Percentiles rank a stretch among this genome's conserved stretches.
Evolutionary conservation across 2,888 invertebrate genomes (phyloP).

Genomic region (Drosophila limbata): DNA sequence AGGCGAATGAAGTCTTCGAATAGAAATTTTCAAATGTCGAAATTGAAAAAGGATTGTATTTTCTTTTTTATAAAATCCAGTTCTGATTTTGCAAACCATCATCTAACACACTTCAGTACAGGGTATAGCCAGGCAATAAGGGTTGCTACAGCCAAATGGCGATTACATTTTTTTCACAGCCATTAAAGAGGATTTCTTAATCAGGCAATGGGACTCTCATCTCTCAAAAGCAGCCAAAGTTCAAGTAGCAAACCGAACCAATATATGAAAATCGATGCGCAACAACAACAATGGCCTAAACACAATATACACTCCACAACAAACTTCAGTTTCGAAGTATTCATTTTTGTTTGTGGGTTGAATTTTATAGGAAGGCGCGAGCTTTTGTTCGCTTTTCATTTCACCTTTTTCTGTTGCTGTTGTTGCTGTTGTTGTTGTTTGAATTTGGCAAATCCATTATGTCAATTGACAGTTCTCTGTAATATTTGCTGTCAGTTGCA

Average conservation of each 20-base stretch:
- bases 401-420: conserved; percentile 50
- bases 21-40: too few species aligned
- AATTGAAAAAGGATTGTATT: too few species aligned
- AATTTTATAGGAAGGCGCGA: conserved; percentile 55
- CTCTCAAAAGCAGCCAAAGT: conserved; percentile 34
- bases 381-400: conserved; percentile 76
- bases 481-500: conserved; percentile 86
- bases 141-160: conserved; percentile 40
- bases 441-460: conserved; percentile 84
- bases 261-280: conserved; percentile 63
- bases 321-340: conserved; percentile 60
- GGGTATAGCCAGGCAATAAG: conserved; percentile 38
- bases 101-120: neutral
- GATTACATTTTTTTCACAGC: conserved; percentile 33
- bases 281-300: conserved; percentile 50
- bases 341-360: conserved; percentile 38
- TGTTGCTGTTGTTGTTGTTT: conserved; percentile 48
- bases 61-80: neutral
- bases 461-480: conserved; percentile 84
- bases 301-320: conserved; percentile 53
- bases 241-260: conserved; percentile 52
- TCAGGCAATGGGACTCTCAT: conserved; percentile 50
- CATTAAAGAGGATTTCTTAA: conserved; percentile 58
- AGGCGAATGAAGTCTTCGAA: too few species aligned
- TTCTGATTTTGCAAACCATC: neutral